phyloP scores from a whole-genome alignment of 2,888 invertebrate genomes.

The Anthophora plumipes region DNA sequence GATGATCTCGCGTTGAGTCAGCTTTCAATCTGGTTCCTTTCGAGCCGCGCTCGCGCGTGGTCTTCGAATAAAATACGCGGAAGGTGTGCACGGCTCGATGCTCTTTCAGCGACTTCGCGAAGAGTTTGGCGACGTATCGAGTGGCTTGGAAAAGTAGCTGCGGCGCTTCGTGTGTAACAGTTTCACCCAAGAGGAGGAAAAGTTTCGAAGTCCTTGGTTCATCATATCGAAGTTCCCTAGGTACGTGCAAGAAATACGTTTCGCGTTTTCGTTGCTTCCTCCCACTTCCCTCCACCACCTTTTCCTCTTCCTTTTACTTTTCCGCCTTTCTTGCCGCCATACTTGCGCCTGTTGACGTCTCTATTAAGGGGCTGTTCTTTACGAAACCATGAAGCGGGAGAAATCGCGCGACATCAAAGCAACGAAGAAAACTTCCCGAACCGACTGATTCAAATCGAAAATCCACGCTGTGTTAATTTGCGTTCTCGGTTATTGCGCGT shows the following conservation, averaged over 20 bases:
- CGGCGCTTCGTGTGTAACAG: slow-evolving; percentile 49
- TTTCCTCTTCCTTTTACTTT: too few relatives aligned
- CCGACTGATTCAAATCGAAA: slow-evolving; percentile 28
- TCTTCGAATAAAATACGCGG: slow-evolving; percentile 33
- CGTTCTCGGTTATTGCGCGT: slow-evolving; percentile 1
- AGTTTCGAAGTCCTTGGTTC: slow-evolving; percentile 61
- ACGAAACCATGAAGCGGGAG: slow-evolving; percentile 21
- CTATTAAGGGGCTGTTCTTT: slow-evolving; percentile 33
- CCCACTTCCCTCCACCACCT: background rate
- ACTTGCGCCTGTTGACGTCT: background rate
- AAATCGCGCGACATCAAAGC: slow-evolving; percentile 44
- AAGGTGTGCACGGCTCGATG: slow-evolving; percentile 28
- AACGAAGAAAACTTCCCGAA: background rate
- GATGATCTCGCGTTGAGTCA: slow-evolving; percentile 33
- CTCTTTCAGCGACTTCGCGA: slow-evolving; percentile 51
- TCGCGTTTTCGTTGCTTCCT: slow-evolving; percentile 47
- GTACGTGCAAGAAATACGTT: slow-evolving; percentile 68
- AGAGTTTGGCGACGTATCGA: slow-evolving; percentile 58
- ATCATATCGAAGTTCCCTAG: slow-evolving; percentile 64
- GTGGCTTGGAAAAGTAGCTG: slow-evolving; percentile 46
- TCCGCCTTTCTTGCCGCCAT: background rate
- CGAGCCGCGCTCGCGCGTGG: background rate
- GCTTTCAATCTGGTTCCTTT: slow-evolving; percentile 27
- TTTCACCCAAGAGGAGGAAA: slow-evolving; percentile 49
- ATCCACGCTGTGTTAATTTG: slow-evolving; percentile 39